phyloP scores from a whole-genome alignment of 2,113 vertebrate genomes.

The Rattus rattus region DNA sequence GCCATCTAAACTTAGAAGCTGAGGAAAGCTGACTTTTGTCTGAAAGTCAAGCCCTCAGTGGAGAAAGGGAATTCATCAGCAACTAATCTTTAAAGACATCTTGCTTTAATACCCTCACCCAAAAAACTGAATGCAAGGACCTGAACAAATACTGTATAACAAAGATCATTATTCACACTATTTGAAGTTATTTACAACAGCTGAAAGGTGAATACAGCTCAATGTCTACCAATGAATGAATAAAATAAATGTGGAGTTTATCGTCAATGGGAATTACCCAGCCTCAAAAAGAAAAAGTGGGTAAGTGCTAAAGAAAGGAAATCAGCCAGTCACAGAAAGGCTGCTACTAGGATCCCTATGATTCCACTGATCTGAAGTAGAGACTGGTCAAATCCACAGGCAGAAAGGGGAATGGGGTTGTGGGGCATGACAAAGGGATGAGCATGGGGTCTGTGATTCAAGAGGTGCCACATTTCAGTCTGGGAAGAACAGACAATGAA shows the following conservation, averaged over 20 bases:
- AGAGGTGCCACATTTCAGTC: background rate
- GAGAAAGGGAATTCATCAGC: slow-evolving; percentile 54
- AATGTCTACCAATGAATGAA: background rate
- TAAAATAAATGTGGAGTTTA: background rate
- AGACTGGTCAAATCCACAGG: background rate
- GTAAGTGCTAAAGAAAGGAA: background rate
- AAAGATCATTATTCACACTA: background rate
- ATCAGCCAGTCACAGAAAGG: background rate
- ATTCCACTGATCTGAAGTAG: background rate
- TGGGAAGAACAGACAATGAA: background rate
- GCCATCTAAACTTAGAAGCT: slow-evolving; percentile 71
- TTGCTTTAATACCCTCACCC: background rate
- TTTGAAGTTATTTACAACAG: background rate
- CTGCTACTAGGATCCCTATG: background rate
- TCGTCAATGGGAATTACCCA: background rate
- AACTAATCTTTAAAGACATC: slow-evolving; percentile 59
- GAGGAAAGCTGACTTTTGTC: slow-evolving; percentile 53
- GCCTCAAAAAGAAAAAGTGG: background rate
- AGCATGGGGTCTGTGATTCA: background rate
- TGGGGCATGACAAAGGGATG: background rate
- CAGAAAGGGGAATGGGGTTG: background rate
- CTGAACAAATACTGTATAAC: background rate
- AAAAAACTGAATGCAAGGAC: background rate
- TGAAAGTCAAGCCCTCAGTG: background rate
- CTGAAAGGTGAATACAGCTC: background rate